A percentile compares a stretch with the other conserved stretches of the same genome.
These are phyloP conservation scores for Monoplex corrugatus DNA, from an alignment of 2,888 invertebrate species.

Conservation along the genomic window DNA sequence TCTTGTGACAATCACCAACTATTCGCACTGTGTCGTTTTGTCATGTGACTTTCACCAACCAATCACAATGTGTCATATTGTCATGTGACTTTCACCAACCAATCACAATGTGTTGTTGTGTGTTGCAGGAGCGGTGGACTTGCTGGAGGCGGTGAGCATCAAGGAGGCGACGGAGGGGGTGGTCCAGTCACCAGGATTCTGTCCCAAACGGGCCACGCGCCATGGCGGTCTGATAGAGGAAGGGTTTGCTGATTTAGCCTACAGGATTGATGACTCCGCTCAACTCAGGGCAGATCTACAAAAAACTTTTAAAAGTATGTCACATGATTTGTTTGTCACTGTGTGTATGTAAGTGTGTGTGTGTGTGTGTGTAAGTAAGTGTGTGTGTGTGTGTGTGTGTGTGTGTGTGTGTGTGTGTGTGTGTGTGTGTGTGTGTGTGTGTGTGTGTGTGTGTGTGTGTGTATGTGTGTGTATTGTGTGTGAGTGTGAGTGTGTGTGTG, in stretches of 20 bases:
- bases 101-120: background rate
- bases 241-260: slow-evolving; percentile 59
- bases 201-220: slow-evolving; percentile 45
- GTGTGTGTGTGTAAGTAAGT: background rate
- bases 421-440: no score
- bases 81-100: no score
- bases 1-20: background rate
- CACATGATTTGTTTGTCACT: background rate
- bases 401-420: background rate
- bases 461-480: background rate
- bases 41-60: no score
- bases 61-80: no score
- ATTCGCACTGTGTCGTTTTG: background rate
- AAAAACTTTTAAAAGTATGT: slow-evolving; percentile 61
- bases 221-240: slow-evolving; percentile 41
- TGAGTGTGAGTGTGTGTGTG: background rate
- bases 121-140: slow-evolving; percentile 65
- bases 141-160: slow-evolving; percentile 62
- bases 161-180: slow-evolving; percentile 52
- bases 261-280: slow-evolving; percentile 52
- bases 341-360: no score
- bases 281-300: slow-evolving; percentile 53
- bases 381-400: background rate
- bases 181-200: slow-evolving; percentile 53
- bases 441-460: no score